Evolutionary conservation across 1,140 invertebrate genomes (phyloP), one percentile per base, ranked within the genome.

Genomic region (Macrosteles quadrilineatus): DNA sequence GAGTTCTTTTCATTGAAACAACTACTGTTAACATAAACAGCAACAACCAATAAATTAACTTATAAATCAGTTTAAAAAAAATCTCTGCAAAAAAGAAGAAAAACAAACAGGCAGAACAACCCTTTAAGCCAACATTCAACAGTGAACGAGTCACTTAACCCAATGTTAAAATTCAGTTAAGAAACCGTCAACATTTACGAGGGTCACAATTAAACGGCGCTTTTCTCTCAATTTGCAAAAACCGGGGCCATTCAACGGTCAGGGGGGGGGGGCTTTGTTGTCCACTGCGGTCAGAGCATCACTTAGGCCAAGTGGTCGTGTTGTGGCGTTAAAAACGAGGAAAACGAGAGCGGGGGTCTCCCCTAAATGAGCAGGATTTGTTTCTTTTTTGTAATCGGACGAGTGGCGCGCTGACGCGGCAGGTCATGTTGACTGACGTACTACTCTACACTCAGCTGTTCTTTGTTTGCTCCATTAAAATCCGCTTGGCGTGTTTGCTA

Each of bases 181-280:
- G 25, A 30, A 29, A 59, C 55, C 4, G 55, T 25, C 47, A 50
- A 21, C 14, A 50, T 3, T 19, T 4, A 40, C 21, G 4, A 59
- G 9, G 32, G 32, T 27, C 12, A 29, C 55, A 27, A 29, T 59
- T 59, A 59, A 59, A 59, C 23, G 23, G 25, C 25, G 55, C 55
- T 59, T 59, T 50, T 59, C 55, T 59, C 55, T 59, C 55, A 59
- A 59, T 59, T 59, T 59, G 55, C 23, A 59, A 59, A 59, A 59
- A 59, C 14, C 9, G n/a, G 23, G 27, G 55, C 23, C 9, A 27
- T 59, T 25, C 55, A 23, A n/a, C 17, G 21, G 21, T 19, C 6
- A 25, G 12, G 55, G 2, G 47, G 47, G 36, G 36, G 36, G 36
- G 36, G 36, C 9, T 43, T 11, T 53, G n/a, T 59, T 59, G 55